A percentile compares a stretch with the other conserved stretches of the same genome.
These are phyloP conservation scores for Heteromurus nitidus DNA, from an alignment of 2,888 invertebrate genomes.

Conservation along the genomic window DNA sequence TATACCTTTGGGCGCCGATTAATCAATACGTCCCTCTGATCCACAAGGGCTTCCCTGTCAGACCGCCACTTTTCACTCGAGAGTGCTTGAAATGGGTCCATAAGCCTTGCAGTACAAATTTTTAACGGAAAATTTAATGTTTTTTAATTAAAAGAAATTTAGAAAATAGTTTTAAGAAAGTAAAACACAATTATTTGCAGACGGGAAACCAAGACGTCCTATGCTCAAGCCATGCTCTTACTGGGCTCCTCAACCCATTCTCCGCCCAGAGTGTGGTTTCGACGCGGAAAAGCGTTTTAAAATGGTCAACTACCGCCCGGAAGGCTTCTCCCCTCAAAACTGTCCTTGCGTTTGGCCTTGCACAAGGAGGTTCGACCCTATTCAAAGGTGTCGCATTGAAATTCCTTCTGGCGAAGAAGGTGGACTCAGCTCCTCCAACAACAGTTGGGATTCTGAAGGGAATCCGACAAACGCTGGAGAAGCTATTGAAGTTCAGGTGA, in stretches of 20 bases:
- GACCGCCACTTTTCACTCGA: slow-evolving; percentile 44
- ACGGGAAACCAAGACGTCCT: slow-evolving; percentile 42
- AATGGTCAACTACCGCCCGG: slow-evolving; percentile 45
- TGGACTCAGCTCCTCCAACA: neutral
- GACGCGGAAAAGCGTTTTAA: neutral
- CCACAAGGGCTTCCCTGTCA: slow-evolving; percentile 49
- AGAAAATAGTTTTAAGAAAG: no score
- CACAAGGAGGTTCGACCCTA: slow-evolving; percentile 53
- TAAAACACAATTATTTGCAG: slow-evolving; percentile 24
- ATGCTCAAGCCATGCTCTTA: slow-evolving; percentile 58
- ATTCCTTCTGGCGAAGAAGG: no score
- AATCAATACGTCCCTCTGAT: slow-evolving; percentile 53
- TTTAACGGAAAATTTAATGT: no score
- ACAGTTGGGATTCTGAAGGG: slow-evolving; percentile 25
- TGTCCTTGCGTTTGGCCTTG: slow-evolving; percentile 68
- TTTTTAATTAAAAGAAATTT: no score
- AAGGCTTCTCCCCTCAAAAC: slow-evolving; percentile 19
- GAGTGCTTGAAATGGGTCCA: slow-evolving; percentile 62
- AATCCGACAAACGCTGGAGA: slow-evolving; percentile 20
- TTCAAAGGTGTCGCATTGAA: slow-evolving; percentile 62
- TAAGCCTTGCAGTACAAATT: slow-evolving; percentile 52
- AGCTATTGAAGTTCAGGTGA: slow-evolving; percentile 32
- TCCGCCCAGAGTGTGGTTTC: slow-evolving; percentile 47
- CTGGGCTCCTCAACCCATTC: slow-evolving; percentile 53
- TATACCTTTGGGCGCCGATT: slow-evolving; percentile 63